These are phyloP conservation scores for Carposina sasakii DNA, from an alignment of 1,140 invertebrate species.

Conservation along the genomic window DNA sequence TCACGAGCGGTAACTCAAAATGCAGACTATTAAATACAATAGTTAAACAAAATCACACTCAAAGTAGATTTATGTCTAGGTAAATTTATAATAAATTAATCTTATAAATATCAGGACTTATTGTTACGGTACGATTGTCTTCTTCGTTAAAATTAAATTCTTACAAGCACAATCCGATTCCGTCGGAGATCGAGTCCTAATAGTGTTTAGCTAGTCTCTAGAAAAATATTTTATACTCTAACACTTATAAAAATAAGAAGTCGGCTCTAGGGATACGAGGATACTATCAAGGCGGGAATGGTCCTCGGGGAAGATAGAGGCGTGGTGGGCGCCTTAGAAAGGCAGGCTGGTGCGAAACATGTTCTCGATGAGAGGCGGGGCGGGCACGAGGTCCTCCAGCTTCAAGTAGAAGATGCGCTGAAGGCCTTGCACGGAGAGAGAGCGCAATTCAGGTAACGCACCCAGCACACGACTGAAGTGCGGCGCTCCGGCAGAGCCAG, in stretches of 20 bases:
- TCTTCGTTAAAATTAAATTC: conserved; percentile 43
- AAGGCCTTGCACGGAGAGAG: conserved; percentile 92
- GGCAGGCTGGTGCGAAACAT: conserved; percentile 96
- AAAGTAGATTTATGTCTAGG: conserved; percentile 40
- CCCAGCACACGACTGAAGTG: conserved; percentile 94
- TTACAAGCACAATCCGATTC: conserved; percentile 59
- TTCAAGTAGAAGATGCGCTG: conserved; percentile 96
- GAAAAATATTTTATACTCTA: conserved; percentile 65
- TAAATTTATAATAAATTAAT: conserved; percentile 66
- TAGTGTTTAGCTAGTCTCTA: conserved; percentile 54
- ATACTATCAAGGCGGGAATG: conserved; percentile 57
- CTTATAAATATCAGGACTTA: conserved; percentile 53
- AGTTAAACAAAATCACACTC: conserved; percentile 59
- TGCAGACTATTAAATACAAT: conserved; percentile 65
- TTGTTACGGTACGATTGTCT: conserved; percentile 41
- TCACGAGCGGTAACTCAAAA: conserved; percentile 72
- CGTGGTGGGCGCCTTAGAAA: conserved; percentile 78
- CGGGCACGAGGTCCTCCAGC: conserved; percentile 91
- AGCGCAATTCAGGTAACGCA: conserved; percentile 92
- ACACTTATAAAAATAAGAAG: conserved; percentile 68
- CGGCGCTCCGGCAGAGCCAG: conserved; percentile 87
- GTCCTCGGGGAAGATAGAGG: conserved; percentile 35
- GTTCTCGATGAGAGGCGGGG: conserved; percentile 93
- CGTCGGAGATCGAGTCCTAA: conserved; percentile 62
- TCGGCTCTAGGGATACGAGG: conserved; percentile 52